Conservation (phyloP, 2,888 invertebrate species). For the Thera britannica region DNA sequence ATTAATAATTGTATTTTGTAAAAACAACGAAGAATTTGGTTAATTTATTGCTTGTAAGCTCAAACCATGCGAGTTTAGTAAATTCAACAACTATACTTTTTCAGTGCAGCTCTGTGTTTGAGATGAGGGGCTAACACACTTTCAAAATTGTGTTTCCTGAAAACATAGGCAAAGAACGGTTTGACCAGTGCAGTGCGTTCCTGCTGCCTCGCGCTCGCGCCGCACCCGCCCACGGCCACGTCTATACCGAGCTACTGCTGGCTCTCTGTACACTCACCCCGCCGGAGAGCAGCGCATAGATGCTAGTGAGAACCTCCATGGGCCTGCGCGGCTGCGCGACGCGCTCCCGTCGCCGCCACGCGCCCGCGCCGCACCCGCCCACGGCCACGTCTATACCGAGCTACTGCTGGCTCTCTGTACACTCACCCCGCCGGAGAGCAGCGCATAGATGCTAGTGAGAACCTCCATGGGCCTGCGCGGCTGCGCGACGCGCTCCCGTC, state of each 20-base stretch:
- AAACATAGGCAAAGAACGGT: no score
- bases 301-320: constrained; percentile 83
- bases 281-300: constrained; percentile 81
- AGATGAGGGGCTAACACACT: no score
- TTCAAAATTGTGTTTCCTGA: no score
- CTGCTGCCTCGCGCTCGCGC: constrained; percentile 58
- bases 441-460: constrained; percentile 82
- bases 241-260: constrained; percentile 25
- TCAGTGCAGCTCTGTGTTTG: no score
- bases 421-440: constrained; percentile 75
- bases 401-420: no score
- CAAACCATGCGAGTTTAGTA: no score
- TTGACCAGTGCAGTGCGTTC: no score
- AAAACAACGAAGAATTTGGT: no score
- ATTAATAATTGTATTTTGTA: no score
- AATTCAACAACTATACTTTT: no score
- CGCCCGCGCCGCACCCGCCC: constrained; percentile 57
- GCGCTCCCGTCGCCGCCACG: constrained; percentile 69
- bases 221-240: constrained; percentile 60
- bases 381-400: constrained; percentile 51
- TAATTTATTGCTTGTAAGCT: no score
- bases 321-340: constrained; percentile 77
- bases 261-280: constrained; percentile 51
- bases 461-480: constrained; percentile 41
- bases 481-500: constrained; percentile 30